These are phyloP conservation scores for Andrena chrysosceles DNA, from an alignment of 2,888 invertebrate species.

Conservation along the genomic window DNA sequence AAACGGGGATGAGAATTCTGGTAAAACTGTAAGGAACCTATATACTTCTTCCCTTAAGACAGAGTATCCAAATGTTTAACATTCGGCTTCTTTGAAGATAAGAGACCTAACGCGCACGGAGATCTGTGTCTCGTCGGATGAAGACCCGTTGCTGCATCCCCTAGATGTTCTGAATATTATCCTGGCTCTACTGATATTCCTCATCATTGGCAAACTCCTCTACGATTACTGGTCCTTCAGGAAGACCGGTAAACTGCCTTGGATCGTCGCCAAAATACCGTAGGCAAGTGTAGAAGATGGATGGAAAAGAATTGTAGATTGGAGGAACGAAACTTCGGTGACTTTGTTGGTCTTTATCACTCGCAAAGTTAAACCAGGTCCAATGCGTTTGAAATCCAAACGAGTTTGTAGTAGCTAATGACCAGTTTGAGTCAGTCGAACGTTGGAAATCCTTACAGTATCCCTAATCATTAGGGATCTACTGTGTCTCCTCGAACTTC, in stretches of 20 bases:
- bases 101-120: constrained; percentile 89
- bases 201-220: constrained; percentile 90
- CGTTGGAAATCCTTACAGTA: background rate
- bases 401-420: too few relatives aligned
- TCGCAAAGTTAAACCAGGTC: too few relatives aligned
- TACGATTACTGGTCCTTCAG: constrained; percentile 94
- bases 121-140: constrained; percentile 87
- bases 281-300: constrained; percentile 73
- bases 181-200: constrained; percentile 89
- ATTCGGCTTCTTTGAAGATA: constrained; percentile 86
- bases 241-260: constrained; percentile 92
- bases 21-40: constrained; percentile 86
- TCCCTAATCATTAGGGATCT: too few relatives aligned
- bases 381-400: too few relatives aligned
- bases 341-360: too few relatives aligned
- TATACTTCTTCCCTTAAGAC: background rate
- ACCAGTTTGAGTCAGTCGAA: too few relatives aligned
- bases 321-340: background rate
- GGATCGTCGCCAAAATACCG: constrained; percentile 93
- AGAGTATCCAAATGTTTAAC: background rate
- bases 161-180: constrained; percentile 91
- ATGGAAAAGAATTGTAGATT: background rate
- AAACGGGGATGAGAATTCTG: constrained; percentile 88
- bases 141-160: constrained; percentile 87
- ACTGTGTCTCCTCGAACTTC: background rate